These are phyloP conservation scores for Catharus fuscescens DNA, from an alignment of 2,113 vertebrate species.

Conservation along the genomic window DNA sequence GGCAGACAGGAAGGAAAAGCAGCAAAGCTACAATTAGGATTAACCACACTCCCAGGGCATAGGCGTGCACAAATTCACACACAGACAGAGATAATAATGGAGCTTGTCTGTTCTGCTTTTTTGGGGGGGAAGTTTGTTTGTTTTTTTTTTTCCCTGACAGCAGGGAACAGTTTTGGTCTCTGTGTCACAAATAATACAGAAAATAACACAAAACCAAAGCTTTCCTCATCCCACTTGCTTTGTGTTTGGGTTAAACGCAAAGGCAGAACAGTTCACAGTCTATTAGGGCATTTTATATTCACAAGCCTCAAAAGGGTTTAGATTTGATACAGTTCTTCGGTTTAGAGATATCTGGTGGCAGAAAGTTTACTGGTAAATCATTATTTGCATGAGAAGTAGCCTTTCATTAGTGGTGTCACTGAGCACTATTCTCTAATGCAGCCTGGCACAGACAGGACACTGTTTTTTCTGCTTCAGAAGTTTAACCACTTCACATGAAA, in stretches of 20 bases:
- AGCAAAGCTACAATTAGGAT: conserved; percentile 38
- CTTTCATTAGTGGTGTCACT: neutral
- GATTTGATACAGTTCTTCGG: neutral
- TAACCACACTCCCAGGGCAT: neutral
- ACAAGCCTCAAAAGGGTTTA: neutral
- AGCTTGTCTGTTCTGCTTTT: neutral
- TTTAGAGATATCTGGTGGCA: neutral
- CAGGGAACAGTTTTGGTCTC: neutral
- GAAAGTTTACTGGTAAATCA: neutral
- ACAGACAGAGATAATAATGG: conserved; percentile 15
- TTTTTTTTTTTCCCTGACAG: neutral
- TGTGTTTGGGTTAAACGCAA: neutral
- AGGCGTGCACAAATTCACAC: conserved; percentile 11
- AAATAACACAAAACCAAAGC: neutral
- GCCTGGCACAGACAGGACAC: neutral
- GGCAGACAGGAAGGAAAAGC: conserved; percentile 35
- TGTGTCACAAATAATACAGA: neutral
- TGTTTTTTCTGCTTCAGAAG: neutral
- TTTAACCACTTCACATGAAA: neutral
- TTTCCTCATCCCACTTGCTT: neutral
- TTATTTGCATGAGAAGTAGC: neutral
- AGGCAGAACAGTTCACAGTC: neutral
- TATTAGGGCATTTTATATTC: neutral
- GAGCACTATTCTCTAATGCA: neutral
- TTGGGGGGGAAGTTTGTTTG: neutral